phyloP scores from a whole-genome alignment of 2,113 vertebrate species.

The Peromyscus maniculatus region DNA sequence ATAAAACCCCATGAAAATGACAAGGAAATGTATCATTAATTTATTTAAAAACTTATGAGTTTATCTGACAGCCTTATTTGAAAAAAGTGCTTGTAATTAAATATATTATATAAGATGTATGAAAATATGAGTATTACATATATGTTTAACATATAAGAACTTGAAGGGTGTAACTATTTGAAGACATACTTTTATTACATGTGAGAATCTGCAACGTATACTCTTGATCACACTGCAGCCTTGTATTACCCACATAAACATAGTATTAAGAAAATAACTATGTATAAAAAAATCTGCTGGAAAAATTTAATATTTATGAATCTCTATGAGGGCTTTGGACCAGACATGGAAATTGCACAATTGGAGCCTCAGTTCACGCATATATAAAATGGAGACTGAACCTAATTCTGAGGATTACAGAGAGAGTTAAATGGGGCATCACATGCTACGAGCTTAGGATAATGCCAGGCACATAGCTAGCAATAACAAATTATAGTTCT shows the following conservation, averaged over 20 bases:
- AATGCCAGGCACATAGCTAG: background rate
- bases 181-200: background rate
- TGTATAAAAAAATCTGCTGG: slow-evolving; percentile 12
- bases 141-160: slow-evolving; percentile 7
- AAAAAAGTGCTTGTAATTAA: slow-evolving; percentile 38
- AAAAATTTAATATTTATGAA: background rate
- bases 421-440: background rate
- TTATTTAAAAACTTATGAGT: slow-evolving; percentile 20
- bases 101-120: background rate
- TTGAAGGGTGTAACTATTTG: slow-evolving; percentile 26
- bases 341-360: background rate
- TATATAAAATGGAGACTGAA: slow-evolving; percentile 25
- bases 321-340: background rate
- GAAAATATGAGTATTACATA: slow-evolving; percentile 1
- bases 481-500: background rate
- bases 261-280: slow-evolving; percentile 34
- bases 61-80: slow-evolving; percentile 2
- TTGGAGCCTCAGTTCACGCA: background rate
- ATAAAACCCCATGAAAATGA: background rate
- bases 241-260: background rate
- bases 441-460: slow-evolving; percentile 7
- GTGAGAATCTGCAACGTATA: background rate
- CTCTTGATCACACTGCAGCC: background rate
- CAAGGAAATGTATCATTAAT: slow-evolving; percentile 6
- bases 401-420: background rate